A percentile compares a stretch with the other conserved stretches of the same genome.
Conservation (phyloP, 2,113 vertebrate genomes). For the Dicrurus megarhynchus region DNA sequence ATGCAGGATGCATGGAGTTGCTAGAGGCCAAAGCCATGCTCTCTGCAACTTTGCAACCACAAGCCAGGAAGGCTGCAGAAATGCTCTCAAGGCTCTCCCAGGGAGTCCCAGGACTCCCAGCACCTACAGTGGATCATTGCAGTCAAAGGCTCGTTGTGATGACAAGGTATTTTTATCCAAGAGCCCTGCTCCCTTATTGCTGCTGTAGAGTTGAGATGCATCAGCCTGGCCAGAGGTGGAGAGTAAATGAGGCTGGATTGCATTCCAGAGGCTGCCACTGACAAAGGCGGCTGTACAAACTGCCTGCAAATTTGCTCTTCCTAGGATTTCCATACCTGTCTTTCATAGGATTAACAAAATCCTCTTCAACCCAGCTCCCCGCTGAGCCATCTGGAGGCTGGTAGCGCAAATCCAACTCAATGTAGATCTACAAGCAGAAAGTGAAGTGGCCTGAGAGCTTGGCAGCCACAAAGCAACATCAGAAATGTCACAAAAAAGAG, state of each 20-base stretch:
- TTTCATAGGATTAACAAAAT: slow-evolving; percentile 73
- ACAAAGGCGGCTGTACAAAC: background rate
- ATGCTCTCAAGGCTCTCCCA: background rate
- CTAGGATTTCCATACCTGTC: slow-evolving; percentile 65
- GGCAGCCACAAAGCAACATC: background rate
- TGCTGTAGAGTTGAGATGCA: background rate
- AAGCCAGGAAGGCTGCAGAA: background rate
- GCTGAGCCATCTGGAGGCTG: slow-evolving; percentile 83
- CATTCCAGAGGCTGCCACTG: background rate
- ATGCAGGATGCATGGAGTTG: background rate
- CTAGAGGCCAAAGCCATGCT: background rate
- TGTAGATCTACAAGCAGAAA: slow-evolving; percentile 78
- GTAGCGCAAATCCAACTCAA: slow-evolving; percentile 88
- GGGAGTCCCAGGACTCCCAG: background rate
- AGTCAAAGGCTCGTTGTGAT: background rate
- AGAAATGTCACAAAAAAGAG: background rate
- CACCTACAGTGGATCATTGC: background rate
- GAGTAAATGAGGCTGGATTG: background rate
- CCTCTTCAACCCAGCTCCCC: slow-evolving; percentile 81
- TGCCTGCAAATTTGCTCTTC: background rate
- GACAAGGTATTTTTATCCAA: background rate
- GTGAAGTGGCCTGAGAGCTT: background rate
- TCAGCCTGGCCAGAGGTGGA: background rate
- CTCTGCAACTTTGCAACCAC: background rate
- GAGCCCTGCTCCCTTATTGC: background rate